These are phyloP conservation scores for Metopia argyrocephala DNA, from an alignment of 2,888 invertebrate genomes.

Conservation along the genomic window DNA sequence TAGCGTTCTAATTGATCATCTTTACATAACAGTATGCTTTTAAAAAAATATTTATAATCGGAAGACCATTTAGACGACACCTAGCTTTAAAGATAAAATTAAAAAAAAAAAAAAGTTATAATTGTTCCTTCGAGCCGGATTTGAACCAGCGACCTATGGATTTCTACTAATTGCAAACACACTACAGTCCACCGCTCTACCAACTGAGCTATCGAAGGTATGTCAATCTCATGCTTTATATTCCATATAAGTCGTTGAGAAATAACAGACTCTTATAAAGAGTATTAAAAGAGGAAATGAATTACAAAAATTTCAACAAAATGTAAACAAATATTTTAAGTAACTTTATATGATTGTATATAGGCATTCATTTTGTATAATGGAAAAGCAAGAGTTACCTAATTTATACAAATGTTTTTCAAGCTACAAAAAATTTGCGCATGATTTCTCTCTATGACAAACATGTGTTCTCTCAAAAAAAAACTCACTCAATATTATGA, in stretches of 20 bases:
- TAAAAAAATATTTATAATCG: no score
- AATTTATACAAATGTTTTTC: not conserved
- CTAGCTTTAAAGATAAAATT: no score
- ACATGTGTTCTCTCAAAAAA: no score
- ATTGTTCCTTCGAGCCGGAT: constrained; percentile 84
- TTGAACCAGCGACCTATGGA: constrained; percentile 85
- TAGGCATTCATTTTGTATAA: not conserved
- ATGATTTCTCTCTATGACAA: constrained; percentile 4
- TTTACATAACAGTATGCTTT: no score
- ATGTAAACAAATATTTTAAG: no score
- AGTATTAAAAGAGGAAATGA: no score
- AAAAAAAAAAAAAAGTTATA: not conserved
- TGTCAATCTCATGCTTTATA: not conserved
- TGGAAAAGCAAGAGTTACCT: not conserved
- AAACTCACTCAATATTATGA: not conserved
- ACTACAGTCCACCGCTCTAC: constrained; percentile 73
- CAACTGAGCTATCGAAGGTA: constrained; percentile 45
- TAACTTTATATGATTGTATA: no score
- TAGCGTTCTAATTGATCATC: no score
- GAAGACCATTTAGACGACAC: no score
- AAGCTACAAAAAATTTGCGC: constrained; percentile 29
- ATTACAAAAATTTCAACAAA: not conserved
- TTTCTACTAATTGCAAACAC: constrained; percentile 68
- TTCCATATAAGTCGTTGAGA: not conserved
- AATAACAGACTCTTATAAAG: no score